Percentiles rank a stretch among this genome's conserved stretches.
These are phyloP conservation scores for Crossocerus cetratus DNA, from an alignment of 2,888 invertebrate species.

Conservation along the genomic window DNA sequence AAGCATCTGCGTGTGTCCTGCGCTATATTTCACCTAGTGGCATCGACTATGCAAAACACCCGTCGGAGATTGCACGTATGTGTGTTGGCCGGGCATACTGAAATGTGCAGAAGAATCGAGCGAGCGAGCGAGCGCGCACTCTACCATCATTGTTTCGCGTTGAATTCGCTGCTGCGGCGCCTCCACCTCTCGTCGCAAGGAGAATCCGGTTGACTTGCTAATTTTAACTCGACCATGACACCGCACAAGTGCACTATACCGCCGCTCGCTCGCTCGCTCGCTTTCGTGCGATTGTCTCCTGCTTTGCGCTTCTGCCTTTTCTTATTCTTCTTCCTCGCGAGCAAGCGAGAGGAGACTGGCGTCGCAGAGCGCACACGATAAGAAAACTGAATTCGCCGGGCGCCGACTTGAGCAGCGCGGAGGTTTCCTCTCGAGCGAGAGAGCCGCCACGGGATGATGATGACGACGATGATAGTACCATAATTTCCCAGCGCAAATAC, in stretches of 20 bases:
- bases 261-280: conserved; percentile 37
- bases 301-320: conserved; percentile 19
- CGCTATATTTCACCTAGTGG: too few species aligned
- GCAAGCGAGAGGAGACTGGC: conserved; percentile 2
- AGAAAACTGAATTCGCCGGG: too few species aligned
- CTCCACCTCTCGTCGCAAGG: conserved; percentile 36
- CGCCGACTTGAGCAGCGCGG: too few species aligned
- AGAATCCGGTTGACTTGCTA: conserved; percentile 74
- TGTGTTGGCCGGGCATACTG: conserved; percentile 1
- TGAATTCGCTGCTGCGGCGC: conserved; percentile 40
- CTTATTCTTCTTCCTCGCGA: background rate
- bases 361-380: background rate
- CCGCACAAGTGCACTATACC: conserved; percentile 66
- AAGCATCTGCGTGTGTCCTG: too few species aligned
- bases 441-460: too few species aligned
- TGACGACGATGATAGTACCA: too few species aligned
- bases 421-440: too few species aligned
- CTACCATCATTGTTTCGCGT: conserved; percentile 35
- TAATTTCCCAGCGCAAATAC: too few species aligned
- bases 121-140: too few species aligned
- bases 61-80: background rate
- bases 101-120: conserved; percentile 4
- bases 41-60: background rate
- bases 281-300: conserved; percentile 64
- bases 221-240: conserved; percentile 77